Conservation (phyloP, 2,113 vertebrate genomes). For the Podocnemis expansa region DNA sequence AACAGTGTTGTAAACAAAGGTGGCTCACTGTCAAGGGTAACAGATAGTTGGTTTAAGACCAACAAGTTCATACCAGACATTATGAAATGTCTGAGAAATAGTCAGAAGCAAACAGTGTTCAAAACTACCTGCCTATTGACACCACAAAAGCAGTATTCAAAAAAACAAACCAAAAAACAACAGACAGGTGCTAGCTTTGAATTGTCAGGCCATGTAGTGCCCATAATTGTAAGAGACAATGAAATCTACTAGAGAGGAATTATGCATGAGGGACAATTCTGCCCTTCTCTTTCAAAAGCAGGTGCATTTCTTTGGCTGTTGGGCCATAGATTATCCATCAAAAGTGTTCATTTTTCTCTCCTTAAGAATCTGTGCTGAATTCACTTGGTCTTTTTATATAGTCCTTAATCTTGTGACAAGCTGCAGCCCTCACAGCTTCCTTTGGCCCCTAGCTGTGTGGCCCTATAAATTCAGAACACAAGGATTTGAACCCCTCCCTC, state of each 20-base stretch:
- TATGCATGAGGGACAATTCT: conserved; percentile 59
- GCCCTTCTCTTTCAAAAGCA: neutral
- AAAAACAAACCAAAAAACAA: neutral
- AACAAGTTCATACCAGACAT: neutral
- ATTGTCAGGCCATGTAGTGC: neutral
- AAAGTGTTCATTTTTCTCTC: neutral
- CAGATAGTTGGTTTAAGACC: rapidly evolving
- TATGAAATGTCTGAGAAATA: neutral
- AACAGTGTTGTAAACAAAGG: neutral
- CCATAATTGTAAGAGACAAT: neutral
- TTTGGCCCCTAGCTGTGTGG: neutral
- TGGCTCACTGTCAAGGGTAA: neutral
- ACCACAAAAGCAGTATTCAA: neutral
- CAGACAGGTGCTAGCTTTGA: neutral
- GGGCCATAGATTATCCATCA: neutral
- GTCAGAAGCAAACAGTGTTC: conserved; percentile 13
- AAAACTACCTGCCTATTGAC: neutral
- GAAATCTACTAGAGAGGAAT: neutral
- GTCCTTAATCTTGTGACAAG: rapidly evolving
- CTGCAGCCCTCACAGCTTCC: neutral
- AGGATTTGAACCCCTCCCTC: neutral
- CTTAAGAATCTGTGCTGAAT: neutral
- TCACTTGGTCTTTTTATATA: neutral
- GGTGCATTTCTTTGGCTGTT: neutral
- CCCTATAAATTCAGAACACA: neutral